Evolutionary conservation across 2,888 invertebrate species (phyloP), one percentile per base, ranked within the genome.

Genomic region (Phorcus lineatus): DNA sequence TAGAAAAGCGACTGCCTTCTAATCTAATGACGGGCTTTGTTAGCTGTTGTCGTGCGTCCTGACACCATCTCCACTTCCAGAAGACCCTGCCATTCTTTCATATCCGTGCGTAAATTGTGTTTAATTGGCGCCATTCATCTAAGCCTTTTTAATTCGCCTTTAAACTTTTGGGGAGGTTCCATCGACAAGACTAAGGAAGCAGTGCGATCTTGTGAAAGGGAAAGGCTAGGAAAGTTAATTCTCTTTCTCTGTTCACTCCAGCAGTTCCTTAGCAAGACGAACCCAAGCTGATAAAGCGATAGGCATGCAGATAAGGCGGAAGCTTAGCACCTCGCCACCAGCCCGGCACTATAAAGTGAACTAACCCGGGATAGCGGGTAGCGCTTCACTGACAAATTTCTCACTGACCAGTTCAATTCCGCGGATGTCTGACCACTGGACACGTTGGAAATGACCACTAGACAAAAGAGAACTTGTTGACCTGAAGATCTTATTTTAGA

Each of bases 91-190:
- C 62, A 62, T 62, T 62, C 62, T 62, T 28, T 62, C 62, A 62
- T 62, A 62, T 62, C 62, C 62, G 62, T 62, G 62, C 62, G 62
- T 62, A 62, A 62, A 24, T 62, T 62, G 28, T 62, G 62, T 62
- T 62, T 62, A 62, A 62, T 62, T 62, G 62, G 62, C 62, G 62
- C 28, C 22, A 62, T 62, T 62, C 62, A 62, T 28, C 62, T 28
- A 62, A 62, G 28, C 28, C 62, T 24, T 62, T 22, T 0, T 1
- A 22, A 62, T 28, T 62, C 62, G 62, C 62, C 62, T 28, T 47
- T 28, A 62, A 22, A 16, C 62, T 28, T 28, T 24, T 28, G 17
- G 62, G 62, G 62, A 24, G 62, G 28, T 62, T 62, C 62, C 28
- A 28, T 62, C 62, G 24, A 62, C 62, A 28, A 17, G 62, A 24